phyloP scores from a whole-genome alignment of 2,113 vertebrate species.

The Chitala chitala region DNA sequence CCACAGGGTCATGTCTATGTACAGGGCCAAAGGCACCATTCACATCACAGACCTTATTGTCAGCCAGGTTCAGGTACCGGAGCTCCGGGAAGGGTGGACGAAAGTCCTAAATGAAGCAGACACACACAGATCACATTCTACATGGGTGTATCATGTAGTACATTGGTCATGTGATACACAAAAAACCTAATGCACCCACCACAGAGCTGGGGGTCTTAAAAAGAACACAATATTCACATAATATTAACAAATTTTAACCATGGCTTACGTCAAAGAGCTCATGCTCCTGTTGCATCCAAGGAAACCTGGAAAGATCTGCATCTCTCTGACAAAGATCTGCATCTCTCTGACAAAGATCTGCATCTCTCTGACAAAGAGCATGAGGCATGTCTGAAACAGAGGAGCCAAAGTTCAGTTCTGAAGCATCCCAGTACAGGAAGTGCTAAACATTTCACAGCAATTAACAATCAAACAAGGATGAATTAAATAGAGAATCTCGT shows the following conservation, averaged over 20 bases:
- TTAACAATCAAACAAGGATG: too few relatives aligned
- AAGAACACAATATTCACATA: background rate
- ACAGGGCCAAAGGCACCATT: background rate
- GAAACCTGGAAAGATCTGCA: background rate
- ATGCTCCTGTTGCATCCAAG: background rate
- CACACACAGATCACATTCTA: background rate
- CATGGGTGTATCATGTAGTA: background rate
- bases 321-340: too few relatives aligned
- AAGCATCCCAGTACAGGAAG: too few relatives aligned
- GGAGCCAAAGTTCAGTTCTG: too few relatives aligned
- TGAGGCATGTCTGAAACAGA: too few relatives aligned
- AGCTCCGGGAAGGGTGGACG: conserved; percentile 68
- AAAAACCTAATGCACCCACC: too few relatives aligned
- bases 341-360: too few relatives aligned
- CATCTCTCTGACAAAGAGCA: too few relatives aligned
- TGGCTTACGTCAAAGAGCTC: background rate
- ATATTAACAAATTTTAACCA: background rate
- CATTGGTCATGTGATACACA: too few relatives aligned
- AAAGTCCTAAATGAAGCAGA: conserved; percentile 25
- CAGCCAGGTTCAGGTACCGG: conserved; percentile 66
- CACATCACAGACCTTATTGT: conserved; percentile 67
- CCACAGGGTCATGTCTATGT: background rate
- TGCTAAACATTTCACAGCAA: too few relatives aligned
- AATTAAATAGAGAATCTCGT: too few relatives aligned
- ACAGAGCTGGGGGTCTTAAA: background rate